Conservation (phyloP, 2,113 vertebrate genomes). For the Merops nubicus region DNA sequence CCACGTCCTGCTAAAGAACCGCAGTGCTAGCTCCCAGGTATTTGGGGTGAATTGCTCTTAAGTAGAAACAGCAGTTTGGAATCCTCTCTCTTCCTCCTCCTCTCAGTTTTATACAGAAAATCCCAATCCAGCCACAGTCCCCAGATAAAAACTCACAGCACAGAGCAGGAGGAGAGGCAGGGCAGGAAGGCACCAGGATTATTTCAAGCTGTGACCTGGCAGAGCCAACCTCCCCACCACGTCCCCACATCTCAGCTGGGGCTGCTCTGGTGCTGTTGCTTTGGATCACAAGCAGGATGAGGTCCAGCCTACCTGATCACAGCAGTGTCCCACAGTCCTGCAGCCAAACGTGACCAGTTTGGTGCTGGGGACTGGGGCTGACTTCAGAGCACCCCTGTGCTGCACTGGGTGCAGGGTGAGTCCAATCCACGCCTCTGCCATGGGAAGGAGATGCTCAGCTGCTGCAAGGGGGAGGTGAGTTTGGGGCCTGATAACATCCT, state of each 20-base stretch:
- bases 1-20: accelerated
- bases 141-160: not conserved
- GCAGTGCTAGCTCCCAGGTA: not conserved
- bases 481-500: too few species aligned
- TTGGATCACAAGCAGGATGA: accelerated
- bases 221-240: too few species aligned
- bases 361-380: too few species aligned
- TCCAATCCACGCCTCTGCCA: too few species aligned
- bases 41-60: not conserved
- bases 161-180: not conserved
- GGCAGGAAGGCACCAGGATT: not conserved
- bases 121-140: not conserved
- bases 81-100: not conserved
- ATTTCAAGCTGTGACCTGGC: too few species aligned
- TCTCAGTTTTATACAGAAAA: not conserved
- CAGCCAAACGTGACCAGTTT: too few species aligned
- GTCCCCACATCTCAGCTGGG: not conserved
- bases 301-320: not conserved
- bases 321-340: too few species aligned
- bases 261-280: not conserved
- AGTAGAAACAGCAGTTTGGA: not conserved
- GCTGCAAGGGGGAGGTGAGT: too few species aligned
- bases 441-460: too few species aligned
- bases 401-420: too few species aligned
- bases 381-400: too few species aligned